Conservation (phyloP, 2,113 vertebrate species). For the Phalacrocorax aristotelis region DNA sequence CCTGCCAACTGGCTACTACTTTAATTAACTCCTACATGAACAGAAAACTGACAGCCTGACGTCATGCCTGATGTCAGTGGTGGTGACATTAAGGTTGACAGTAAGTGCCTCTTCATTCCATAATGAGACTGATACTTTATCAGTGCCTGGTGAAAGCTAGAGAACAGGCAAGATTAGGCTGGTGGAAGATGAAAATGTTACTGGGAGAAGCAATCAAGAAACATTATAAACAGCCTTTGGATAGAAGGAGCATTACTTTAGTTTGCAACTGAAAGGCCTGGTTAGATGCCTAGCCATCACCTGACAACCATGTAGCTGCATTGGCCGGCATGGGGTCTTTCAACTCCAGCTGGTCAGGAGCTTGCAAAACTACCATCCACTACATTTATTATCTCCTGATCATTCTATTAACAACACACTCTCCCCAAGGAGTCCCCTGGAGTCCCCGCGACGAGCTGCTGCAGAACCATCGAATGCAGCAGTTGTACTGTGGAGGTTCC, state of each 20-base stretch:
- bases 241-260: neutral
- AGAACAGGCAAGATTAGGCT: neutral
- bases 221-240: neutral
- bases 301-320: neutral
- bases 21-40: neutral
- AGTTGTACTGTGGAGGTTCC: neutral
- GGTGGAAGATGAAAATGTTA: neutral
- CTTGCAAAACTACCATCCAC: neutral
- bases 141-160: neutral
- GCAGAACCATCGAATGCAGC: neutral
- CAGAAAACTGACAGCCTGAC: neutral
- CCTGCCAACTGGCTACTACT: neutral
- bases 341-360: slow-evolving; percentile 11
- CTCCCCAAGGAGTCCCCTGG: neutral
- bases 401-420: slow-evolving; percentile 18
- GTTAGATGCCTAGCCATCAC: neutral
- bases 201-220: neutral
- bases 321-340: neutral
- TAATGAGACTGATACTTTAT: neutral
- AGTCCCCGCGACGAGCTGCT: neutral
- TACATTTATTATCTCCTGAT: slow-evolving; percentile 16
- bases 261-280: neutral
- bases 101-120: neutral
- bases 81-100: neutral
- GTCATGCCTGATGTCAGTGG: neutral